Base-by-base conservation (phyloP, 2,888 invertebrate genomes). In the Crematogaster levior region DNA sequence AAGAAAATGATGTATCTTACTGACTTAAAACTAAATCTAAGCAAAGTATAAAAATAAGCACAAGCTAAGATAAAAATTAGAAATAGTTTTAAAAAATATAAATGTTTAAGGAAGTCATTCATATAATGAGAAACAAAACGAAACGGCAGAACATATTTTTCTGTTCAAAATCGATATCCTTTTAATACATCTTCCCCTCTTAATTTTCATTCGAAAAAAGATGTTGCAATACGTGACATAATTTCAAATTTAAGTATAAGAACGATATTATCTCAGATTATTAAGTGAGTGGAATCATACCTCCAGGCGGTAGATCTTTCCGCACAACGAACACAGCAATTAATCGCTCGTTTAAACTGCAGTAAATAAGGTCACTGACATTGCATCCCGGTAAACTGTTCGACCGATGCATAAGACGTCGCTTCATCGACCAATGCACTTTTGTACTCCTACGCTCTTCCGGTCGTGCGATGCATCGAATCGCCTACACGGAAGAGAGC, bases 371-470 rank as follows among this genome's bases (percentile, higher is more conserved):
- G 90, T 91, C 90, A 86, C 66, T 87, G 86, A 92, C 92, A 91
- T 91, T 91, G 87, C 73, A 85, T 82, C 87, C 75, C 81, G 73
- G 82, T 68, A 85, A 86, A 86, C 82, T 84, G 74, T 84, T 80
- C 82, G 81, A 77, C 83, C 86, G 84, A 86, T 79, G 85, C 63
- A 83, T 85, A 81, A 82, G 46, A 70, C 40, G 27, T 81, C 82
- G 84, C 84, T 73, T 83, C 75, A 43, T 37, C 58, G 68, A 75
- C 81, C 77, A 53, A 77, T 77, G 70, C 56, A 77, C 56, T 56
- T 68, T 85, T 88, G 83, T 86, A 80, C 90, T 63, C 63, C 89
- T 87, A 90, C 90, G 87, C 86, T 88, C 85, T 90, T 90, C 90
- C 90, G 86, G 85, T 66, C 73, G 77, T 82, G 77, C 83, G 85